Percentiles rank a stretch among this genome's conserved stretches.
Evolutionary conservation across 2,888 invertebrate genomes (phyloP).

Genomic region (Caenorhabditis virilis): DNA sequence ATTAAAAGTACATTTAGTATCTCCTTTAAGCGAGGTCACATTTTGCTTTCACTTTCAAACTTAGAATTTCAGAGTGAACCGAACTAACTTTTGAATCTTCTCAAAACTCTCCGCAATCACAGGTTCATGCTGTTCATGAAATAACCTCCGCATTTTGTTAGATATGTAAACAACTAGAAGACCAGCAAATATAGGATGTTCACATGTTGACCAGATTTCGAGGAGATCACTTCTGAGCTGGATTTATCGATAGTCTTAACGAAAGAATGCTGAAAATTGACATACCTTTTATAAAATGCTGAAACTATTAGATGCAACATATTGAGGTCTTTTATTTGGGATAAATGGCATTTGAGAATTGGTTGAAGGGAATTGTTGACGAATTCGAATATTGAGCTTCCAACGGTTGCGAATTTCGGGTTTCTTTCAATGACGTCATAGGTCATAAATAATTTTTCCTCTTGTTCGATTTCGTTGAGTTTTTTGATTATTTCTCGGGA

Average conservation of each 20-base stretch:
- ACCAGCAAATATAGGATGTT: constrained; percentile 31
- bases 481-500: constrained; percentile 32
- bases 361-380: constrained; percentile 26
- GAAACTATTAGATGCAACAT: constrained; percentile 34
- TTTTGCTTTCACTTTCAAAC: too few species aligned
- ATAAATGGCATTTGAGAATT: constrained; percentile 29
- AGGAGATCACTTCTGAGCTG: constrained; percentile 33
- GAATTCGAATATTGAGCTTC: constrained; percentile 32
- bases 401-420: constrained; percentile 33
- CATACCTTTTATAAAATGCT: constrained; percentile 33
- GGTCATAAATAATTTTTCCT: constrained; percentile 9
- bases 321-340: constrained; percentile 27
- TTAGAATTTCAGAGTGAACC: not conserved
- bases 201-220: constrained; percentile 32
- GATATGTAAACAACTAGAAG: constrained; percentile 36
- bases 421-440: constrained; percentile 37
- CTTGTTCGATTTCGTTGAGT: constrained; percentile 37
- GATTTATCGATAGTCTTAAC: constrained; percentile 13
- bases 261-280: too few species aligned
- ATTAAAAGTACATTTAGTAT: too few species aligned
- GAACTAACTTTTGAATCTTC: constrained; percentile 26
- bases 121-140: constrained; percentile 36
- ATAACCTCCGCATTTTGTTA: constrained; percentile 39
- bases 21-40: too few species aligned
- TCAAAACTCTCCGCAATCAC: constrained; percentile 39